Evolutionary conservation across 2,113 vertebrate genomes (phyloP).

Genomic region (Jacana jacana): DNA sequence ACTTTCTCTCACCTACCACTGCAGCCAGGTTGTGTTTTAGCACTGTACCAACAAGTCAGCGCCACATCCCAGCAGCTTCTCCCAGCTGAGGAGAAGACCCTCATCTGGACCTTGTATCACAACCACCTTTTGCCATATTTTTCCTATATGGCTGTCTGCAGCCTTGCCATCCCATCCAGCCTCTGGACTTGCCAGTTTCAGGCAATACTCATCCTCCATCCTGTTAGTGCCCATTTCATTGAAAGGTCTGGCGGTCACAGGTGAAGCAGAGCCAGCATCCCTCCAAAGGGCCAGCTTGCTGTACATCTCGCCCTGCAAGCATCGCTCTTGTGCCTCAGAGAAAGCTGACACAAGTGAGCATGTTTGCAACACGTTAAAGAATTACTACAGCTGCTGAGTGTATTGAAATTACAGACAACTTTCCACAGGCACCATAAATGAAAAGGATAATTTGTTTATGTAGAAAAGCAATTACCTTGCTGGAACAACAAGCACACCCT

Average conservation of each 20-base stretch:
- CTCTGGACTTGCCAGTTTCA: not conserved
- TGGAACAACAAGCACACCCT: constrained; percentile 10
- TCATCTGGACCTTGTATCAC: not conserved
- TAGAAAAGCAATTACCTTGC: constrained; percentile 5
- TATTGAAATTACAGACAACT: not conserved
- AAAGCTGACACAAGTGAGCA: not conserved
- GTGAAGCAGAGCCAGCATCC: not conserved
- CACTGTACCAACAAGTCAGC: rapidly evolving
- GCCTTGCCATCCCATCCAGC: not conserved
- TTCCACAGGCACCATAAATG: not conserved
- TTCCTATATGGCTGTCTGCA: rapidly evolving
- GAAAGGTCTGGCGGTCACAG: not conserved
- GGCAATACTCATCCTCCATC: not conserved
- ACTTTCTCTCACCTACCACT: not conserved
- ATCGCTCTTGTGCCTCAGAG: not conserved
- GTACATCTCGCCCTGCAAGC: not conserved
- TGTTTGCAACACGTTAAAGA: not conserved
- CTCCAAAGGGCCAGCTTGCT: not conserved
- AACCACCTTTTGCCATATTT: rapidly evolving
- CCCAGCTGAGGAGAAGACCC: not conserved
- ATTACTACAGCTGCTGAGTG: not conserved
- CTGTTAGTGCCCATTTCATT: rapidly evolving
- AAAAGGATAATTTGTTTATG: constrained; percentile 13
- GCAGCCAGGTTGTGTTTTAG: not conserved
- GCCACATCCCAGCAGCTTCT: not conserved